phyloP scores from a whole-genome alignment of 2,888 invertebrate genomes.

The Amphipyra tragopoginis region DNA sequence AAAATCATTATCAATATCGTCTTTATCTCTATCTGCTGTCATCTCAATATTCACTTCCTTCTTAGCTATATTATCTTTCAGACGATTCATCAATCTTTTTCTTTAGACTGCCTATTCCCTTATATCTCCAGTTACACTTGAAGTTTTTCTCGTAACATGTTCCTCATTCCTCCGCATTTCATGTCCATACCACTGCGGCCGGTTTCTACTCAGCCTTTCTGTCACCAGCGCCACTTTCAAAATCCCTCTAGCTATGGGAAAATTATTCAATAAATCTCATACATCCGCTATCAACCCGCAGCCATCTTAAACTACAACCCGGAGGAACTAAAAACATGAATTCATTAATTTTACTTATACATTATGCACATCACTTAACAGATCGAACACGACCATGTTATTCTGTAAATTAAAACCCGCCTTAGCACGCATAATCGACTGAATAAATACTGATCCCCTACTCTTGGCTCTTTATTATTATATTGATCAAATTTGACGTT shows the following conservation, averaged over 20 bases:
- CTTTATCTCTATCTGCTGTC: no score
- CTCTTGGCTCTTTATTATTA: slow-evolving; percentile 50
- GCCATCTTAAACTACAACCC: slow-evolving; percentile 37
- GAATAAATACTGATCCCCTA: slow-evolving; percentile 71
- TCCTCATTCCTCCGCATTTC: neutral
- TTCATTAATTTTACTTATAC: slow-evolving; percentile 44
- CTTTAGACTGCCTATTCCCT: no score
- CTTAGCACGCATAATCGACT: slow-evolving; percentile 79
- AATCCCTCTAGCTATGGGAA: neutral
- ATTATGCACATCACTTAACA: slow-evolving; percentile 49
- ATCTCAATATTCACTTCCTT: no score
- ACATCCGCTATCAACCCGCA: slow-evolving; percentile 31
- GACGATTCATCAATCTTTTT: no score
- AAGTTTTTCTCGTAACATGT: neutral
- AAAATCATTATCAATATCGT: no score
- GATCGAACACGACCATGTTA: slow-evolving; percentile 67
- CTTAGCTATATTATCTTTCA: no score
- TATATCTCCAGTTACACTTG: no score
- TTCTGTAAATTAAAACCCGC: slow-evolving; percentile 80
- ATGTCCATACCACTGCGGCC: neutral
- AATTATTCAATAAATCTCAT: slow-evolving; percentile 28
- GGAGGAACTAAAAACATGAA: slow-evolving; percentile 36
- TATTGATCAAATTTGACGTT: neutral
- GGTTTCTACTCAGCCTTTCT: no score
- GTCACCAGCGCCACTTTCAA: no score